Conservation (phyloP, 2,113 vertebrate genomes). For the Sceloporus tristichus region DNA sequence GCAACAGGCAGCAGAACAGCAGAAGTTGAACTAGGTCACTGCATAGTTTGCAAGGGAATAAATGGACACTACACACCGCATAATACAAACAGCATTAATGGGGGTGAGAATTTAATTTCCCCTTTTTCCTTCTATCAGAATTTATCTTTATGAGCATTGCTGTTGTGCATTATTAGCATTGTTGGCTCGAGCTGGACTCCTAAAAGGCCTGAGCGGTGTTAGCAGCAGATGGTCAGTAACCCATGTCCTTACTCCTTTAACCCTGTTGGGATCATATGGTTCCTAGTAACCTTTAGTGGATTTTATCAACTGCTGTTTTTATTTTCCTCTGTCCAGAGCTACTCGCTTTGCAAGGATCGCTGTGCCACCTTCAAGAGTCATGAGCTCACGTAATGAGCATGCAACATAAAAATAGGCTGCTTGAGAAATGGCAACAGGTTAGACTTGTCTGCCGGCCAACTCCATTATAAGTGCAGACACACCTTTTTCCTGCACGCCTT, state of each 20-base stretch:
- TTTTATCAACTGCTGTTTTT: not conserved
- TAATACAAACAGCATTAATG: not conserved
- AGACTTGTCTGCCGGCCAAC: conserved; percentile 42
- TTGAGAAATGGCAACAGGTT: conserved; percentile 31
- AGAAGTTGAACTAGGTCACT: not conserved
- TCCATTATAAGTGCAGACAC: not conserved
- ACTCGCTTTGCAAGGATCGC: rapidly evolving
- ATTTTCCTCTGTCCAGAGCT: not conserved
- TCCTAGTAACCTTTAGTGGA: not conserved
- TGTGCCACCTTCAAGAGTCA: not conserved
- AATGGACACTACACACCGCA: no score
- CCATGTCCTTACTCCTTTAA: not conserved
- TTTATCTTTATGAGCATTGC: no score
- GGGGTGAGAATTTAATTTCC: no score
- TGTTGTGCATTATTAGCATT: no score
- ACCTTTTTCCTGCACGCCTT: not conserved
- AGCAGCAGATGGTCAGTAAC: not conserved
- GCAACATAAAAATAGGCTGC: not conserved
- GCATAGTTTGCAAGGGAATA: not conserved
- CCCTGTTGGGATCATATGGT: no score
- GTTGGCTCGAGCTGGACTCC: no score
- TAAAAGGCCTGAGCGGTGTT: not conserved
- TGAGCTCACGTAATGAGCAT: not conserved
- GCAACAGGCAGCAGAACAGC: not conserved
- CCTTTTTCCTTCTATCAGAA: not conserved